A percentile compares a stretch with the other conserved stretches of the same genome.
phyloP scores from a whole-genome alignment of 2,888 invertebrate species.

The Norana najaformis region DNA sequence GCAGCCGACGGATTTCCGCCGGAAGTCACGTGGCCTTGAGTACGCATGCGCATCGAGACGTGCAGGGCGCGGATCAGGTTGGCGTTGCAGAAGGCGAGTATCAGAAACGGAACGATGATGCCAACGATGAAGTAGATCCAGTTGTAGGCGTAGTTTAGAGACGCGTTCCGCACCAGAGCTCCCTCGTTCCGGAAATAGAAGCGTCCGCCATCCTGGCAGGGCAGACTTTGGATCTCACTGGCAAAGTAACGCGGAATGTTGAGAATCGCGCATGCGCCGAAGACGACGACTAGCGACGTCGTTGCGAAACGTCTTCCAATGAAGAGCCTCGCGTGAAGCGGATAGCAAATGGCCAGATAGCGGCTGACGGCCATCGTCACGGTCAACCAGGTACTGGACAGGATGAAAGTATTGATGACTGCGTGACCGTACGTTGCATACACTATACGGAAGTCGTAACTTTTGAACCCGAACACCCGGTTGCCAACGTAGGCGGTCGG shows the following conservation, averaged over 20 bases:
- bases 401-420: slow-evolving; percentile 30
- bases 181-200: neutral
- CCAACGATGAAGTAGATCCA: slow-evolving; percentile 24
- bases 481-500: slow-evolving; percentile 19
- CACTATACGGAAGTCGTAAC: slow-evolving; percentile 18
- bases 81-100: slow-evolving; percentile 26
- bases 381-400: slow-evolving; percentile 35
- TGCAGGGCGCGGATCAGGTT: slow-evolving; percentile 19
- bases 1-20: slow-evolving; percentile 8
- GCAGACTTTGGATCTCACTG: neutral
- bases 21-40: slow-evolving; percentile 17
- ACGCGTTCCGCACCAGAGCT: neutral
- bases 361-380: slow-evolving; percentile 34
- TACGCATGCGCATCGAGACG: slow-evolving; percentile 10
- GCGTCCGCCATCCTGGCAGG: neutral
- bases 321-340: slow-evolving; percentile 18
- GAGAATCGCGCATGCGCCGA: neutral
- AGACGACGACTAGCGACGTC: slow-evolving; percentile 8
- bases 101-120: slow-evolving; percentile 24
- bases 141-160: neutral
- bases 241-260: slow-evolving; percentile 26
- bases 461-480: neutral
- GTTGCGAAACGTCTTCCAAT: slow-evolving; percentile 10
- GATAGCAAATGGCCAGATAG: slow-evolving; percentile 28
- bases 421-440: slow-evolving; percentile 21